A percentile compares a stretch with the other conserved stretches of the same genome.
Evolutionary conservation across 2,113 vertebrate species (phyloP).

Genomic region (Gadus chalcogrammus): DNA sequence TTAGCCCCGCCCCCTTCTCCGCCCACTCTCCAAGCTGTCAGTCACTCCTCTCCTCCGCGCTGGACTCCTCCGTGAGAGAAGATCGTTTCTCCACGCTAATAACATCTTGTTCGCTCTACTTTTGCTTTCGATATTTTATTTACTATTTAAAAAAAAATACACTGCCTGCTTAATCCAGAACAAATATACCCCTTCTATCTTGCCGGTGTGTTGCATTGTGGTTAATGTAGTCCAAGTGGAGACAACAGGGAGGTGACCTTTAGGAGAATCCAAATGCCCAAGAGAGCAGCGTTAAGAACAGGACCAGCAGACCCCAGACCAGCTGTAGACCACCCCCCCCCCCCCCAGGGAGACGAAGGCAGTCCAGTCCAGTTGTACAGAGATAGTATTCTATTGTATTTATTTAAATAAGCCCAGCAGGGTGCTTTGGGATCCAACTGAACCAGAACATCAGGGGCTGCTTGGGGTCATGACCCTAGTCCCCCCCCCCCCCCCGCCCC

Average conservation of each 20-base stretch:
- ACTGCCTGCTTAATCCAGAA: too few relatives aligned
- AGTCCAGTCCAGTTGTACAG: conserved; percentile 74
- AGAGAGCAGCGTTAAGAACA: background rate
- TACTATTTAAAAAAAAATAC: too few relatives aligned
- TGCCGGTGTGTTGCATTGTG: conserved; percentile 8
- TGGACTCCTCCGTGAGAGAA: background rate
- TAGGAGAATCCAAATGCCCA: too few relatives aligned
- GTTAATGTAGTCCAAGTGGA: conserved; percentile 10
- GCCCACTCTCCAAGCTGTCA: background rate
- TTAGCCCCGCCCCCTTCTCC: background rate
- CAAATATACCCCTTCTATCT: too few relatives aligned
- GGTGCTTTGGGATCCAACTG: conserved; percentile 64
- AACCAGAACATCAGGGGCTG: too few relatives aligned
- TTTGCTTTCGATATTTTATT: too few relatives aligned
- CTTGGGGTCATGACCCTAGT: too few relatives aligned
- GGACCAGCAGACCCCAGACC: too few relatives aligned
- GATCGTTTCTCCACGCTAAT: background rate
- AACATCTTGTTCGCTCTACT: too few relatives aligned
- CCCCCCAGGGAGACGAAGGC: conserved; percentile 45
- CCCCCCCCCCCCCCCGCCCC: too few relatives aligned
- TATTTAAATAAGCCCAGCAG: conserved; percentile 73
- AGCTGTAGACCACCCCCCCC: conserved; percentile 16
- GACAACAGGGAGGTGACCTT: too few relatives aligned
- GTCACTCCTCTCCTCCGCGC: background rate
- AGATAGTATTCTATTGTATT: conserved; percentile 80